Base-by-base conservation (phyloP, 1,140 invertebrate species). In the Charaxes varanes region DNA sequence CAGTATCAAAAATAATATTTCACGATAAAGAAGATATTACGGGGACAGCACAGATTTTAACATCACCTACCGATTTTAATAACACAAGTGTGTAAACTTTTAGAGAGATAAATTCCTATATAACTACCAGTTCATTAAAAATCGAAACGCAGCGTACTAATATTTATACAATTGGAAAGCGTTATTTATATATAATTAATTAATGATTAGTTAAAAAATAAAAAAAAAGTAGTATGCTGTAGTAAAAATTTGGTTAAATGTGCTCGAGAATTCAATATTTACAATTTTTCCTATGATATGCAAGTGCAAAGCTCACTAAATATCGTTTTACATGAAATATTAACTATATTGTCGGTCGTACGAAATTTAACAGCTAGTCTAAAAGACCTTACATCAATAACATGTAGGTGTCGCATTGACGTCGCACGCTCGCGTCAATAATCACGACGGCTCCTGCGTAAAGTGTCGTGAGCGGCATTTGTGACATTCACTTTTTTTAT, bases 281-380 rank as follows among this genome's bases (percentile, higher is more conserved):
- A 80, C 73, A 82, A 58, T 62, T 72, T n/a, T 62, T 45, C 44
- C 56, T 70, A 79, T 83, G 79, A 83, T 83, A 83, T 83, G 79
- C 79, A 79, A 83, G 74, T 78, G 79, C 76, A 79, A 83, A 83
- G 76, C 79, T 83, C 79, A 79, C 79, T 80, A 83, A 82, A 79
- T 73, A 79, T 70, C 57, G 53, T 73, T n/a, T n/a, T 73, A 77
- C 61, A 65, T 59, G 59, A 65, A 62, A 54, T 59, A 61, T 41
- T 53, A n/a, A n/a, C n/a, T n/a, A 62, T 69, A 73, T 70, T 70
- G 69, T 73, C 68, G 53, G 56, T 35, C 35, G 50, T 62, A 59
- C 38, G 59, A 56, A 54, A n/a, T 56, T 61, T 68, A 67, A 66
- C 55, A 57, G 52, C 61, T 76, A 69, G 58, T 42, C 61, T 65